Evolutionary conservation across 2,888 invertebrate genomes (phyloP).

Genomic region (Zaprionus bogoriensis): DNA sequence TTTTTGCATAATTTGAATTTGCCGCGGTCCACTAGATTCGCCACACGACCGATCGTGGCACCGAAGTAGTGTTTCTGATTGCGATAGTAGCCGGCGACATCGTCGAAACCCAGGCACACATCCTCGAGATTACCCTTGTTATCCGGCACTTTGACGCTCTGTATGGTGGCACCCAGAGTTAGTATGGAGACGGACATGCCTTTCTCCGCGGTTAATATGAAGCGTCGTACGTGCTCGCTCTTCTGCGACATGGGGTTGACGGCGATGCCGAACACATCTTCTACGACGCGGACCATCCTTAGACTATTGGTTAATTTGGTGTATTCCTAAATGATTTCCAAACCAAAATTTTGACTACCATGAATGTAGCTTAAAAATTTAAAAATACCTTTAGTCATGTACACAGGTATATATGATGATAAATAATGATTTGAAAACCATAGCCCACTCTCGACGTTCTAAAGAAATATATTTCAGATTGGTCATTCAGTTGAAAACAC

Average conservation of each 20-base stretch:
- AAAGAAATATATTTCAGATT: no score
- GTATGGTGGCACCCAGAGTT: conserved; percentile 92
- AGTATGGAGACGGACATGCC: conserved; percentile 83
- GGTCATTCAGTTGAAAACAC: no score
- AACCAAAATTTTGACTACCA: conserved; percentile 36
- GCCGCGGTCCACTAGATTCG: conserved; percentile 90
- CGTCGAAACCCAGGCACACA: conserved; percentile 91
- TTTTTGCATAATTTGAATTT: conserved; percentile 88
- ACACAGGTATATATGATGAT: background rate
- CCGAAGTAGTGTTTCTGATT: conserved; percentile 91
- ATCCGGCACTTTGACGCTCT: conserved; percentile 89
- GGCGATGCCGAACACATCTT: conserved; percentile 80
- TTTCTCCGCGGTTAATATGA: conserved; percentile 71
- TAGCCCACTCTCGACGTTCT: background rate
- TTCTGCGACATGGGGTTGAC: conserved; percentile 75
- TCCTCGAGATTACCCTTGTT: conserved; percentile 89
- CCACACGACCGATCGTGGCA: conserved; percentile 92
- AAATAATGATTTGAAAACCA: background rate
- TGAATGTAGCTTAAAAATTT: conserved; percentile 25
- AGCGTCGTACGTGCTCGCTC: conserved; percentile 71
- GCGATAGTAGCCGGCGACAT: conserved; percentile 88
- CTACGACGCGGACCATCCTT: conserved; percentile 74
- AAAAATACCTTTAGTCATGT: background rate
- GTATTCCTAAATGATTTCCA: conserved; percentile 8
- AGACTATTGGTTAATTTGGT: conserved; percentile 9